These are phyloP conservation scores for Lichenostomus cassidix DNA, from an alignment of 2,113 vertebrate genomes.

Conservation along the genomic window DNA sequence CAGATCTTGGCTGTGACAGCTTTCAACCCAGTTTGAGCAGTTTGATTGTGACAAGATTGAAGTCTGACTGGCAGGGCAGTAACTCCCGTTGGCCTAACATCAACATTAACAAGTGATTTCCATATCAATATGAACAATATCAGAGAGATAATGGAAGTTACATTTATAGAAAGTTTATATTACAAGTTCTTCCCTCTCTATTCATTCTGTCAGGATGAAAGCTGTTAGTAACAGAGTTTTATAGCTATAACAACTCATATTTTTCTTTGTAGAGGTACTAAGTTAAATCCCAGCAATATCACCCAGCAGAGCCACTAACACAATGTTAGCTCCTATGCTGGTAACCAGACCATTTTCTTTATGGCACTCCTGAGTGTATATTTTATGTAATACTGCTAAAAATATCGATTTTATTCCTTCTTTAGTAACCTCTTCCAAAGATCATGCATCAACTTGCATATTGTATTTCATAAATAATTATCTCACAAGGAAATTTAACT, in stretches of 20 bases:
- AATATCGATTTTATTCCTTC: slow-evolving; percentile 24
- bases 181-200: not conserved
- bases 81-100: not conserved
- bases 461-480: slow-evolving; percentile 57
- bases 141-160: not conserved
- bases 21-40: not conserved
- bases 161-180: not conserved
- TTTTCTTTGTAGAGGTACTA: not conserved
- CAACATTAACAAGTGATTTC: not conserved
- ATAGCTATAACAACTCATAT: not conserved
- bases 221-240: not conserved
- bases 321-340: not conserved
- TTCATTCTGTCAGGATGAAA: not conserved
- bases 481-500: slow-evolving; percentile 48
- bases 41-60: not conserved
- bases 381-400: slow-evolving; percentile 40
- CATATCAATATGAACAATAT: not conserved
- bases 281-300: not conserved
- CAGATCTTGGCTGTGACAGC: not conserved
- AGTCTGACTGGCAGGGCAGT: not conserved
- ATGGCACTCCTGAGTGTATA: not conserved
- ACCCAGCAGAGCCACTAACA: slow-evolving; percentile 2
- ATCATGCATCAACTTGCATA: slow-evolving; percentile 19
- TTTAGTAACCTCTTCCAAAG: slow-evolving; percentile 43
- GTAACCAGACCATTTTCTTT: slow-evolving; percentile 27